Conservation (phyloP, 2,888 invertebrate genomes). For the Metalampra italica region DNA sequence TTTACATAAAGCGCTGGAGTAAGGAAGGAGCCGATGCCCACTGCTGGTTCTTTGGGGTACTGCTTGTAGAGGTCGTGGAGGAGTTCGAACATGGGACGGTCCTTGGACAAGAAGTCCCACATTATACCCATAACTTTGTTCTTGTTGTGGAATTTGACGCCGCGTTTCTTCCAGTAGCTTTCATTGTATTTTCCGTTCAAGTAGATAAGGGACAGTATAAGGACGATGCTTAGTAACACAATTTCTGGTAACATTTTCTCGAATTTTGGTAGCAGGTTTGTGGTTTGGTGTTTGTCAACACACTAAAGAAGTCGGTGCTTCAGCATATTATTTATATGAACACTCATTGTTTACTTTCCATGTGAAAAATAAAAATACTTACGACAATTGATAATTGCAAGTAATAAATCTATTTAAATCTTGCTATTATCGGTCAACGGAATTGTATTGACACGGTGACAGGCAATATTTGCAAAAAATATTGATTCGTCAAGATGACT, state of each 20-base stretch:
- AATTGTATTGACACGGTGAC: too few relatives aligned
- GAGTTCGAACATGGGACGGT: conserved; percentile 37
- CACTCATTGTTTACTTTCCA: too few relatives aligned
- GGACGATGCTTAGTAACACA: conserved; percentile 8
- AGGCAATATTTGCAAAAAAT: too few relatives aligned
- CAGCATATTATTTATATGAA: not conserved
- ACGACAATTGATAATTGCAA: too few relatives aligned
- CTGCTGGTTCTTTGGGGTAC: conserved; percentile 38
- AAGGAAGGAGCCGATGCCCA: conserved; percentile 33
- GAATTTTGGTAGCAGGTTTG: not conserved
- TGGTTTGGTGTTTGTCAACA: not conserved
- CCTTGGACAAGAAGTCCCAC: conserved; percentile 32
- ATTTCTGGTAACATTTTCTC: not conserved
- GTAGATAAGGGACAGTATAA: conserved; percentile 21
- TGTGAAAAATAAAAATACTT: too few relatives aligned
- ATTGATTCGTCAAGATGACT: too few relatives aligned
- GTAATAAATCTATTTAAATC: too few relatives aligned
- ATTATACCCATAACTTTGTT: conserved; percentile 37
- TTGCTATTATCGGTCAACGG: too few relatives aligned
- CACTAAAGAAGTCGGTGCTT: not conserved
- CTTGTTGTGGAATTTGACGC: conserved; percentile 34
- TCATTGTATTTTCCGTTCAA: conserved; percentile 38
- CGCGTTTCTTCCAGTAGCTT: conserved; percentile 46
- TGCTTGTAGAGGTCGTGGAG: conserved; percentile 37
- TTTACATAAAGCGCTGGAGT: conserved; percentile 24